Base-by-base conservation (phyloP, 2,888 invertebrate species). In the Gryllus longicercus region DNA sequence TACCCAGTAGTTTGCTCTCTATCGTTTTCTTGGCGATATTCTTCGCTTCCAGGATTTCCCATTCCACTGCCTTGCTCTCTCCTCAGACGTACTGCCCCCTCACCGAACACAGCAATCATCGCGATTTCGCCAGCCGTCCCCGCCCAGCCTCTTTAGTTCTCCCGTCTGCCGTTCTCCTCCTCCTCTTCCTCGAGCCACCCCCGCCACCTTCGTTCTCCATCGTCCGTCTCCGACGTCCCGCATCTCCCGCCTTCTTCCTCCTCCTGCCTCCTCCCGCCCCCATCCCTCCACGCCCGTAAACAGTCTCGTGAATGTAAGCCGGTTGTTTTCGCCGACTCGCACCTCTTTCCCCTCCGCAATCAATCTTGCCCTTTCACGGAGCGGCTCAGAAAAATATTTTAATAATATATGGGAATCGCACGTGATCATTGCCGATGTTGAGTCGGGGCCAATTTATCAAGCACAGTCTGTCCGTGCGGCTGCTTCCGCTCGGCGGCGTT, bases 351-450 rank as follows among this genome's bases (percentile, higher is more conserved):
- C 16, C n/a, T n/a, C 63, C 63, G 63, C 63, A 14, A 63, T 63
- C 63, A 63, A 63, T 63, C 63, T 63, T 63, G 63, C 63, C 63
- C n/a, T 63, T 63, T 63, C 63, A 63, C 63, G 63, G n/a, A 18
- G 63, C 63, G 63, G 63, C 63, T 63, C 63, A 63, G 63, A 63
- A 63, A 63, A 63, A 63, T 63, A 63, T 63, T 63, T 63, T 63
- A 63, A 63, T 63, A 63, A 63, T 63, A n/a, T 63, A 63, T 63
- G 63, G 63, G 63, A 63, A 63, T 63, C 63, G 63, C 63, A n/a
- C 63, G 63, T 63, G 63, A 63, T 63, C 63, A 63, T 63, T 63
- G 63, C 63, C 63, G 63, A 63, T 63, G 63, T 63, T 63, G 63
- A 63, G 63, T 63, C 63, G 63, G n/a, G 63, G 63, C 63, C 63